These are phyloP conservation scores for Cyaniris semiargus DNA, from an alignment of 2,888 invertebrate species.

Conservation along the genomic window DNA sequence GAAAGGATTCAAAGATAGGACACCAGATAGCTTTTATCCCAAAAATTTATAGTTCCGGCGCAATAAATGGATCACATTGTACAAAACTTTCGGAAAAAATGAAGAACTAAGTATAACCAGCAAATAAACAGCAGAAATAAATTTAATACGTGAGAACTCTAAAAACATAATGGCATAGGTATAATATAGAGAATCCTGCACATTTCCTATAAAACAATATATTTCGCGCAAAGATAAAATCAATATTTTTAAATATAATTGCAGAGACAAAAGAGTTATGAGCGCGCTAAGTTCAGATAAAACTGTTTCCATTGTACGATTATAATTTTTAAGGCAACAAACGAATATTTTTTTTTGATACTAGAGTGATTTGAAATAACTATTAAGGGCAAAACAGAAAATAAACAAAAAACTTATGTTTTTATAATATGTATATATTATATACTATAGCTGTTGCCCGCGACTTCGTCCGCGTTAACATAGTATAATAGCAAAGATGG, in stretches of 20 bases:
- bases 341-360: neutral
- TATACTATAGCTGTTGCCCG: too few species aligned
- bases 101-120: too few species aligned
- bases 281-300: slow-evolving; percentile 56
- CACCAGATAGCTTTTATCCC: too few species aligned
- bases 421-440: too few species aligned
- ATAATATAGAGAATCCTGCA: slow-evolving; percentile 26
- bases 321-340: slow-evolving; percentile 36
- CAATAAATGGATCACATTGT: too few species aligned
- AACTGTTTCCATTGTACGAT: slow-evolving; percentile 55
- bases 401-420: neutral
- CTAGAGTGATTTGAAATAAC: neutral
- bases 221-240: slow-evolving; percentile 66
- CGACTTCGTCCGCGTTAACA: too few species aligned
- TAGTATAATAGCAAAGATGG: too few species aligned
- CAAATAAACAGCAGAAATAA: neutral
- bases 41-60: too few species aligned
- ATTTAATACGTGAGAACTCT: neutral
- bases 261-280: slow-evolving; percentile 75
- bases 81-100: too few species aligned
- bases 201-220: slow-evolving; percentile 39
- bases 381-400: neutral
- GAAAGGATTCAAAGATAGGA: too few species aligned
- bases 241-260: slow-evolving; percentile 76
- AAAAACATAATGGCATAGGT: neutral